These are phyloP conservation scores for Helleia helle DNA, from an alignment of 2,888 invertebrate genomes.

Conservation along the genomic window DNA sequence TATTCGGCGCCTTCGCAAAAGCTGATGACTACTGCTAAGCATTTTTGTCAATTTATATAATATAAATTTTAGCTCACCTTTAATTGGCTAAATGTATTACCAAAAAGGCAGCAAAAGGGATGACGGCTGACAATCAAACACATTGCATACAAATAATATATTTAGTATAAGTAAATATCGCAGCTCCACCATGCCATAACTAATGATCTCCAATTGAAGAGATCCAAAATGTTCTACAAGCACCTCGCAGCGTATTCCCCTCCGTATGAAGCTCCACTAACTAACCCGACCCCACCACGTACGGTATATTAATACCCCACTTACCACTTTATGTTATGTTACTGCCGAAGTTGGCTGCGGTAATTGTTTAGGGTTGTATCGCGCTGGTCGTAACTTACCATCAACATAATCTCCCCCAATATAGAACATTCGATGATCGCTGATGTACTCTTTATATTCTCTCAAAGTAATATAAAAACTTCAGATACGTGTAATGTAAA, in stretches of 20 bases:
- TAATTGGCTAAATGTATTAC: no score
- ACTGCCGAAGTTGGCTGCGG: constrained; percentile 36
- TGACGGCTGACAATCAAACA: no score
- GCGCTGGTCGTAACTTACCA: constrained; percentile 41
- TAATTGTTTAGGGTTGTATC: constrained; percentile 64
- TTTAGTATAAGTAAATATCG: no score
- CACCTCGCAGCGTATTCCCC: constrained; percentile 11
- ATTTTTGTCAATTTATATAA: no score
- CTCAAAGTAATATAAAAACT: neutral
- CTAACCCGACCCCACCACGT: constrained; percentile 22
- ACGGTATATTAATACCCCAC: constrained; percentile 41
- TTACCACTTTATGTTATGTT: constrained; percentile 55
- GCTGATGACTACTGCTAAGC: no score
- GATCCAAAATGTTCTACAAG: no score
- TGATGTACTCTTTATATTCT: neutral
- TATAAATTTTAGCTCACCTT: no score
- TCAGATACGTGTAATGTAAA: constrained; percentile 32
- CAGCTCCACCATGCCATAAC: no score
- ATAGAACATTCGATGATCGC: constrained; percentile 14
- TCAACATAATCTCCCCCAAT: constrained; percentile 31
- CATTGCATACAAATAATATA: no score
- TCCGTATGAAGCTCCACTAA: constrained; percentile 14
- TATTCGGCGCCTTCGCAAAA: no score
- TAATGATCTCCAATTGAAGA: no score
- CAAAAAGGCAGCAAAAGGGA: no score